These are phyloP conservation scores for Micoletzkya japonica DNA, from an alignment of 2,888 invertebrate species.

Conservation along the genomic window DNA sequence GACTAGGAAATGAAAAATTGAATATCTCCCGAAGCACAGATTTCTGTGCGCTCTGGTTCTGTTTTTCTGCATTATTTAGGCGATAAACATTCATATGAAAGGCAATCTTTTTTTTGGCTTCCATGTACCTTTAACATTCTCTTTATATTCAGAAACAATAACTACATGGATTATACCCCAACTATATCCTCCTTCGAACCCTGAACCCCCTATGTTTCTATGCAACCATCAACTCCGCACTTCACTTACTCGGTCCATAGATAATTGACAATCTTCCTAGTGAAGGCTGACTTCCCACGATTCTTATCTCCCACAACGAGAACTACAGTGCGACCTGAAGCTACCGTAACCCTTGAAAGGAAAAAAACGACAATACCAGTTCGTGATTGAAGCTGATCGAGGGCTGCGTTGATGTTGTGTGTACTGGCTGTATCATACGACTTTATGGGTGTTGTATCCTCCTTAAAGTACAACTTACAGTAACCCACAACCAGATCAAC, in stretches of 20 bases:
- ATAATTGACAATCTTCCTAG: conserved; percentile 39
- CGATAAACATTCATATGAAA: not conserved
- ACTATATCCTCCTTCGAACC: too few relatives aligned
- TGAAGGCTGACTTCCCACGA: conserved; percentile 47
- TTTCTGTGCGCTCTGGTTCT: too few relatives aligned
- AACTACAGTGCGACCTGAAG: conserved; percentile 31
- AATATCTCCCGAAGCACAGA: too few relatives aligned
- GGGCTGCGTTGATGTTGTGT: not conserved
- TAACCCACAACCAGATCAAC: too few relatives aligned
- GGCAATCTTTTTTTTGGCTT: not conserved
- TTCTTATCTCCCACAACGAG: conserved; percentile 45
- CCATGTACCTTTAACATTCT: not conserved
- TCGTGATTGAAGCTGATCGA: too few relatives aligned
- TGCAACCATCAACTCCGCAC: not conserved
- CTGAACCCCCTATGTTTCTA: not conserved
- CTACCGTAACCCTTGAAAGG: too few relatives aligned
- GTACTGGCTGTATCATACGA: not conserved
- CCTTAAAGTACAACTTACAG: too few relatives aligned
- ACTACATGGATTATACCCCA: conserved; percentile 4
- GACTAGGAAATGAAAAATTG: too few relatives aligned
- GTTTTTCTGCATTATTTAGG: not conserved
- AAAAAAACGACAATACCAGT: too few relatives aligned
- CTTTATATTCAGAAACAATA: too few relatives aligned
- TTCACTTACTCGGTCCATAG: not conserved
- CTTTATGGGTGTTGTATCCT: too few relatives aligned